phyloP scores from a whole-genome alignment of 2,113 vertebrate species.

The Pseudois nayaur region DNA sequence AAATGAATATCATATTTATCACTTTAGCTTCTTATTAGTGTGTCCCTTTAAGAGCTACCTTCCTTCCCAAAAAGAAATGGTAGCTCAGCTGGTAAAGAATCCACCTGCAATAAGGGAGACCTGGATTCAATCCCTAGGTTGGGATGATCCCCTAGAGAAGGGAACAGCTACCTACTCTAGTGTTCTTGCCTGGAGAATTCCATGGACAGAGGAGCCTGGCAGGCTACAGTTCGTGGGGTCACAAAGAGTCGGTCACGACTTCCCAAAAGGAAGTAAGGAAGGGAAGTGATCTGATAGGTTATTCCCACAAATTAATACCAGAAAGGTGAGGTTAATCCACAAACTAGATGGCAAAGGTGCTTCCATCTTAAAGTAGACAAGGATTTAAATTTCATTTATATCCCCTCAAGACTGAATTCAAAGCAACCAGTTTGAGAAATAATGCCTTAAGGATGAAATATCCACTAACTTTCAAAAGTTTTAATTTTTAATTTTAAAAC shows the following conservation, averaged over 20 bases:
- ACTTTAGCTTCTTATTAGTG: background rate
- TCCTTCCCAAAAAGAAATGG: background rate
- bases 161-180: background rate
- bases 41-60: background rate
- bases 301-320: background rate
- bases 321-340: background rate
- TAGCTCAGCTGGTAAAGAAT: background rate
- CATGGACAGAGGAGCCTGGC: background rate
- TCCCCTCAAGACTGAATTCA: background rate
- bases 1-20: background rate
- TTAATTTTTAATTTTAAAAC: conserved; percentile 8
- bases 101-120: background rate
- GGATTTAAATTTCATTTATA: background rate
- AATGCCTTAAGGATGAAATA: background rate
- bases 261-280: background rate
- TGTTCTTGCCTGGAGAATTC: background rate
- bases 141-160: background rate
- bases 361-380: background rate
- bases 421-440: background rate
- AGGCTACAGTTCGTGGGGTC: background rate
- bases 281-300: background rate
- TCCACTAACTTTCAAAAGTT: background rate
- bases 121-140: background rate
- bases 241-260: background rate
- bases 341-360: background rate